Evolutionary conservation across 2,797 vertebrate genomes (phyloP), one percentile per base, ranked within the genome.

Genomic region (Galagoides demidoff): DNA sequence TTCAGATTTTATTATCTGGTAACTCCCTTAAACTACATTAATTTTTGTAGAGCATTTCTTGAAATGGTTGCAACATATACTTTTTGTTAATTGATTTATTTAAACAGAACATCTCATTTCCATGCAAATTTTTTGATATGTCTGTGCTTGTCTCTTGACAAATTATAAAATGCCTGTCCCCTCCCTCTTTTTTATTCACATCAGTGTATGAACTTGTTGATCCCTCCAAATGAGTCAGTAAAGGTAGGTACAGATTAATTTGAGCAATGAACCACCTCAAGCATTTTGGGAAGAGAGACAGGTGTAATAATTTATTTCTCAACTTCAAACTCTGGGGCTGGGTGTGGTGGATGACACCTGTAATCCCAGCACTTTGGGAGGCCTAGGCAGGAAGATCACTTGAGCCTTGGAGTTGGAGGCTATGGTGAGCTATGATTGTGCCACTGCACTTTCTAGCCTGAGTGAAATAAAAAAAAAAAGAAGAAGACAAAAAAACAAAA

Each of bases 221-320:
- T 92, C 96, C 89, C 55, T 83, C 20, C 29, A 23, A 11, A 45
- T 96, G 94, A 97, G 64, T 97, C 93, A 95, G 68, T 5, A 3
- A 86, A 76, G 52, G 39, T 81, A 89, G 34, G 91, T 57, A 86
- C 34, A 66, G 89, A 96, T 89, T 87, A 74, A 90, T 49, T 43
- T 34, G 27, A 92, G 83, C 70, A 66, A 70, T 49, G 59, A 95
- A 83, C 73, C 52, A 82, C 68, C 59, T 88, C 70, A 31, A 85
- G 88, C 68, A 31, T 34, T 94, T 66, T 85, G 74, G 78, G 59
- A 94, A 89, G 4, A 89, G 37, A 93, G 68, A 96, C 93, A 96
- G 78, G 92, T 97, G 63, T 81, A 84, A 81, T 70, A 90, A 76
- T 52, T 37, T 45, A 61, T 74, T 90, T 94, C 68, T 74, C 63